A percentile compares a stretch with the other conserved stretches of the same genome.
phyloP scores from a whole-genome alignment of 1,140 invertebrate species.

The Agrypnia vestita region DNA sequence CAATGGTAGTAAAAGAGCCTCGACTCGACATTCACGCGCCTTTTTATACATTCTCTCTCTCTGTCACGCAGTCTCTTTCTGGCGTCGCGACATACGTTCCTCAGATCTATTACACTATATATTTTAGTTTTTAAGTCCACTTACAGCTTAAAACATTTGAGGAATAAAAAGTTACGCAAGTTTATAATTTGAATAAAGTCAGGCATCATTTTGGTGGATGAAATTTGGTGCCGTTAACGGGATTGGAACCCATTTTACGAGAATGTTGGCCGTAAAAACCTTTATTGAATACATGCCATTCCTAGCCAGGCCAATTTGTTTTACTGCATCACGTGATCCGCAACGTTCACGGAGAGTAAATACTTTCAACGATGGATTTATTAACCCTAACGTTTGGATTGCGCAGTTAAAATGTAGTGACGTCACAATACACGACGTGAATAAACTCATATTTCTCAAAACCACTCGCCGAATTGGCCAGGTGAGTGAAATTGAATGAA shows the following conservation, averaged over 20 bases:
- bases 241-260: slow-evolving; percentile 52
- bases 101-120: too few relatives aligned
- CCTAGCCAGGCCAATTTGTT: slow-evolving; percentile 56
- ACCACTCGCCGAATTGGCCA: too few relatives aligned
- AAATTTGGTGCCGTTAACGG: slow-evolving; percentile 19
- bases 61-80: too few relatives aligned
- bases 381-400: slow-evolving; percentile 54
- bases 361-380: slow-evolving; percentile 54
- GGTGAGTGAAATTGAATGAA: too few relatives aligned
- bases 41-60: too few relatives aligned
- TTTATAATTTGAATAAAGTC: too few relatives aligned
- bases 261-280: slow-evolving; percentile 56
- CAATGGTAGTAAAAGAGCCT: too few relatives aligned
- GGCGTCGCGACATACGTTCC: too few relatives aligned
- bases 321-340: slow-evolving; percentile 58
- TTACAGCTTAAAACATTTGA: too few relatives aligned
- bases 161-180: too few relatives aligned
- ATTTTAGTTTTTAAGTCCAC: too few relatives aligned
- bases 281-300: slow-evolving; percentile 60
- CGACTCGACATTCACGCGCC: too few relatives aligned
- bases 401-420: slow-evolving; percentile 46
- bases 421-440: slow-evolving; percentile 19
- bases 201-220: not conserved
- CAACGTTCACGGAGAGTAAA: slow-evolving; percentile 49
- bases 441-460: not conserved